phyloP scores from a whole-genome alignment of 1,140 invertebrate species.

The Pentalonia nigronervosa region DNA sequence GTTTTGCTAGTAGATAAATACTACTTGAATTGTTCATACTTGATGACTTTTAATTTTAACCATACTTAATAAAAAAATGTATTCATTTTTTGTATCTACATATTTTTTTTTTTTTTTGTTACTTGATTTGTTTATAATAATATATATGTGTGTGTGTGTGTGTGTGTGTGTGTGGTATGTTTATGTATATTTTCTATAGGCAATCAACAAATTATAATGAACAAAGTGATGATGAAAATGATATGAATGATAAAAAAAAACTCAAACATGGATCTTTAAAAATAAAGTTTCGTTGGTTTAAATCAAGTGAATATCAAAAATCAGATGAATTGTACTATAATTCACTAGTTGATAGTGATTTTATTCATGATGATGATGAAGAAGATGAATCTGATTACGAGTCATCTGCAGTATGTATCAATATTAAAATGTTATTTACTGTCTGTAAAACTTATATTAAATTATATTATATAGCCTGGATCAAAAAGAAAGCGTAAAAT shows the following conservation, averaged over 20 bases:
- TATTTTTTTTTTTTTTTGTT: background rate
- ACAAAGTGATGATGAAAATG: conserved; percentile 17
- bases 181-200: background rate
- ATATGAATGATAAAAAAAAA: background rate
- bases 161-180: background rate
- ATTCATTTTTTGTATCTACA: too few species aligned
- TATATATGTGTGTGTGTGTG: background rate
- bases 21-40: background rate
- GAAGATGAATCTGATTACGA: background rate
- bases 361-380: conserved; percentile 28
- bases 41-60: background rate
- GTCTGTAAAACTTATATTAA: background rate
- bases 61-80: background rate
- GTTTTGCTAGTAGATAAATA: background rate
- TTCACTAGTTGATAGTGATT: background rate
- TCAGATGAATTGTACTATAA: background rate
- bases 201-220: conserved; percentile 39
- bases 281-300: conserved; percentile 23
- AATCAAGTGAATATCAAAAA: background rate
- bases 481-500: background rate
- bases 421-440: background rate
- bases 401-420: conserved; percentile 27
- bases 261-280: background rate
- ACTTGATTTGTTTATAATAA: background rate
- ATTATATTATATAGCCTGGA: background rate